These are phyloP conservation scores for Gonatopus flavifemur DNA, from an alignment of 1,140 invertebrate species.

Conservation along the genomic window DNA sequence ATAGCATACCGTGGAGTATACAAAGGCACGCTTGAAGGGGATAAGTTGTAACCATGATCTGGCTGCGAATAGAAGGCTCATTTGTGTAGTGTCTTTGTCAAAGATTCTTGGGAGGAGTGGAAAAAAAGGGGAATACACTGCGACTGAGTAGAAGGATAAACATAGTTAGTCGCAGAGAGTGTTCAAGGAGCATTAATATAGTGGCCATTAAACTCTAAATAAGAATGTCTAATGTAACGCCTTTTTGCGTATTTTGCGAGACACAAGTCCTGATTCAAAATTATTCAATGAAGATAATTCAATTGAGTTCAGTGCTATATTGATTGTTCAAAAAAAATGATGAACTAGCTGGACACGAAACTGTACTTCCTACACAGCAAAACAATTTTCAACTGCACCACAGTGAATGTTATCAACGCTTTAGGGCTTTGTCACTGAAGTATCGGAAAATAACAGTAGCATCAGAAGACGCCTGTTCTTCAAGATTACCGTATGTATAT, in stretches of 20 bases:
- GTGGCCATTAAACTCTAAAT: not conserved
- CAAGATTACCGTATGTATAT: too few species aligned
- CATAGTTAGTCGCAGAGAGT: too few species aligned
- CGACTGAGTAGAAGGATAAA: too few species aligned
- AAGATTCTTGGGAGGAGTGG: too few species aligned
- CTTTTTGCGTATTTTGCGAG: not conserved
- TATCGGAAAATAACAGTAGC: not conserved
- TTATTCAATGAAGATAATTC: not conserved
- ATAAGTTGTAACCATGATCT: not conserved
- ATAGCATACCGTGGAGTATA: too few species aligned
- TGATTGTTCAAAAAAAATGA: not conserved
- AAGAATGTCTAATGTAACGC: not conserved
- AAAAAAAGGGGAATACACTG: too few species aligned
- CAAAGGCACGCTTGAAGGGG: not conserved
- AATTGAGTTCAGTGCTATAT: not conserved
- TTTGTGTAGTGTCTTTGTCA: not conserved
- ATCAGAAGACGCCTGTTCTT: not conserved
- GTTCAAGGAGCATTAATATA: too few species aligned
- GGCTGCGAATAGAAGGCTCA: not conserved
- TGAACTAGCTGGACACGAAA: not conserved
- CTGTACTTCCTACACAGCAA: not conserved
- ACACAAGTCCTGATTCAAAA: not conserved
- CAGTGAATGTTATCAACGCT: constrained; percentile 1
- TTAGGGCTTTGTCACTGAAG: constrained; percentile 4
- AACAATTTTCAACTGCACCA: constrained; percentile 4